These are phyloP conservation scores for Agrochola lychnidis DNA, from an alignment of 2,888 invertebrate species.

Conservation along the genomic window DNA sequence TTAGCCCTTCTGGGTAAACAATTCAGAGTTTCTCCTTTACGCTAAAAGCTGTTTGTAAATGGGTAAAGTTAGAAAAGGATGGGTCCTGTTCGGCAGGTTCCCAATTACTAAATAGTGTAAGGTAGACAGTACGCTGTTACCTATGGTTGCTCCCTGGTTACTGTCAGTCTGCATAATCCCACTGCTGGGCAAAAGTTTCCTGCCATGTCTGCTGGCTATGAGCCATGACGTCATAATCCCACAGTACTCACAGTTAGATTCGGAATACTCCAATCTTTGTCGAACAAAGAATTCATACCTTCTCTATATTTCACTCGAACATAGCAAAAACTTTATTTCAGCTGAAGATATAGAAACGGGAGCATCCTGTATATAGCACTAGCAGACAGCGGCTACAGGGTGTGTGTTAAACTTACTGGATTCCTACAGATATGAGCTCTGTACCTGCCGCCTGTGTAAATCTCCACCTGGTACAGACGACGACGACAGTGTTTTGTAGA, in stretches of 20 bases:
- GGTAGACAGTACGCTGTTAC: too few species aligned
- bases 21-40: background rate
- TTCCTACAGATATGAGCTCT: conserved; percentile 73
- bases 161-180: background rate
- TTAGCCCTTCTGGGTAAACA: background rate
- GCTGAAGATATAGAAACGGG: conserved; percentile 26
- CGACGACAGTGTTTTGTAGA: conserved; percentile 32
- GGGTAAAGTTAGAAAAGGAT: background rate
- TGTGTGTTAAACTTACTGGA: conserved; percentile 69
- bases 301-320: conserved; percentile 11
- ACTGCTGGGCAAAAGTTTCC: background rate
- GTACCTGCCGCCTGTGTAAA: conserved; percentile 72
- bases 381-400: conserved; percentile 61
- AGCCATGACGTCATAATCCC: background rate
- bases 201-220: background rate
- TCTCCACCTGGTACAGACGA: conserved; percentile 67
- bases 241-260: background rate
- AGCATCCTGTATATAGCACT: conserved; percentile 55
- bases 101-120: background rate
- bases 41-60: background rate
- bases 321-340: conserved; percentile 31
- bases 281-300: background rate
- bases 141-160: background rate
- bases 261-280: background rate
- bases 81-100: background rate